Evolutionary conservation across 2,113 vertebrate genomes (phyloP).

Genomic region (Odontesthes bonariensis): DNA sequence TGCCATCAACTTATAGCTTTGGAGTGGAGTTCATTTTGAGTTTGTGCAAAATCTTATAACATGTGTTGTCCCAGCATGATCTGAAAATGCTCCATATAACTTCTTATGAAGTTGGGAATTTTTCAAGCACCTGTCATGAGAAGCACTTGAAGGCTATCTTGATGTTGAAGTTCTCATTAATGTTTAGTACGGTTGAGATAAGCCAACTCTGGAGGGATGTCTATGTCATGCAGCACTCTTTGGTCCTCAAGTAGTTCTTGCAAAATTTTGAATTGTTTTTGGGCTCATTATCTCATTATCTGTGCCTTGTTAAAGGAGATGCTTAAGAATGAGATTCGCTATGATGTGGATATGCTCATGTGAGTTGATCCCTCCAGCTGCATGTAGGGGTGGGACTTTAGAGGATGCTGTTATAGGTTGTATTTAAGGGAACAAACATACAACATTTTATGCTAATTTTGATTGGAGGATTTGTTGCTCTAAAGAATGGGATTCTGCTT

Average conservation of each 20-base stretch:
- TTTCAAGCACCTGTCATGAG: neutral
- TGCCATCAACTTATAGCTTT: neutral
- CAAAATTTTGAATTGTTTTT: neutral
- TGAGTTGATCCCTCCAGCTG: no score
- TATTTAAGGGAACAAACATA: no score
- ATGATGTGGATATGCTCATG: no score
- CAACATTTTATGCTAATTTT: no score
- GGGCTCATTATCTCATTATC: constrained; percentile 3
- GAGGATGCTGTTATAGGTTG: neutral
- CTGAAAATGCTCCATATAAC: constrained; percentile 2
- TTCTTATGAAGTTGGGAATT: neutral
- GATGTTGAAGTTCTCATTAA: neutral
- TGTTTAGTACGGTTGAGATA: neutral
- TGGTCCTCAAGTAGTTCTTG: neutral
- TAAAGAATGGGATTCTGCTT: neutral
- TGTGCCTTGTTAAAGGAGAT: neutral
- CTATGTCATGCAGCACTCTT: neutral
- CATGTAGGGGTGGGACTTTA: no score
- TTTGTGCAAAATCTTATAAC: constrained; percentile 2
- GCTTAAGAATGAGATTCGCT: neutral
- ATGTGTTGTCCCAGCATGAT: neutral
- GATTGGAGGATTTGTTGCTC: no score
- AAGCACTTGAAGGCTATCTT: neutral
- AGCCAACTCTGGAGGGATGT: neutral
- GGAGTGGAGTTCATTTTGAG: neutral